A percentile compares a stretch with the other conserved stretches of the same genome.
phyloP scores from a whole-genome alignment of 2,797 vertebrate genomes.

The Stomatorhinus walkeri region DNA sequence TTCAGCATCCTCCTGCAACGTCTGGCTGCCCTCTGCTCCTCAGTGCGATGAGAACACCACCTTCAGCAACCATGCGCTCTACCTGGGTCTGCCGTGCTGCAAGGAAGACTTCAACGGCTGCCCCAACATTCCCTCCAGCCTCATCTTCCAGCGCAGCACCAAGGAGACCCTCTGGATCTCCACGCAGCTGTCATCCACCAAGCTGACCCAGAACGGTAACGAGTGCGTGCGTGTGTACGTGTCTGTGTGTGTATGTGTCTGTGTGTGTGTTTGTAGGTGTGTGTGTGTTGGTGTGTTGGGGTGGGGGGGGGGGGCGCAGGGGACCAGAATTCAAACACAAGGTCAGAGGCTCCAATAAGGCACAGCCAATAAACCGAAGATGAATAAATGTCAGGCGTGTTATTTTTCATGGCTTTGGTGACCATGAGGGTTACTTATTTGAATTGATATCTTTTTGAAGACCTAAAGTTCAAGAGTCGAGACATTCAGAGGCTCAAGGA shows the following conservation, averaged over 20 bases:
- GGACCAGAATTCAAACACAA: neutral
- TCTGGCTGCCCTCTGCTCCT: neutral
- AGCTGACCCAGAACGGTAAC: constrained; percentile 95
- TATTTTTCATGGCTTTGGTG: neutral
- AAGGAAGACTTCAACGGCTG: constrained; percentile 97
- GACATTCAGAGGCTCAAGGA: neutral
- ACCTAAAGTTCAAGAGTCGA: neutral
- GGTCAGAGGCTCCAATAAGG: neutral
- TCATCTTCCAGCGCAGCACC: constrained; percentile 94
- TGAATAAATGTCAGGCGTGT: neutral
- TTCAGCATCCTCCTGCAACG: neutral
- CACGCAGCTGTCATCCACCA: constrained; percentile 94
- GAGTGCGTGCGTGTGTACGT: neutral
- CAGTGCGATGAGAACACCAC: constrained; percentile 97
- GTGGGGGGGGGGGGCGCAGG: neutral
- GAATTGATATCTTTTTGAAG: neutral
- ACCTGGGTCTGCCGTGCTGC: constrained; percentile 94
- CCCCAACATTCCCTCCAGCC: constrained; percentile 86
- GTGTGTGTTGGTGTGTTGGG: neutral
- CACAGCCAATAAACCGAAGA: neutral
- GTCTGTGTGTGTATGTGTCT: no score
- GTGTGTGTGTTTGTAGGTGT: neutral
- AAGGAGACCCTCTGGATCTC: constrained; percentile 96
- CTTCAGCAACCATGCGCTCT: constrained; percentile 93
- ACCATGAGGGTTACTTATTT: neutral